phyloP scores from a whole-genome alignment of 2,113 vertebrate species.

The Pyxicephalus adspersus region DNA sequence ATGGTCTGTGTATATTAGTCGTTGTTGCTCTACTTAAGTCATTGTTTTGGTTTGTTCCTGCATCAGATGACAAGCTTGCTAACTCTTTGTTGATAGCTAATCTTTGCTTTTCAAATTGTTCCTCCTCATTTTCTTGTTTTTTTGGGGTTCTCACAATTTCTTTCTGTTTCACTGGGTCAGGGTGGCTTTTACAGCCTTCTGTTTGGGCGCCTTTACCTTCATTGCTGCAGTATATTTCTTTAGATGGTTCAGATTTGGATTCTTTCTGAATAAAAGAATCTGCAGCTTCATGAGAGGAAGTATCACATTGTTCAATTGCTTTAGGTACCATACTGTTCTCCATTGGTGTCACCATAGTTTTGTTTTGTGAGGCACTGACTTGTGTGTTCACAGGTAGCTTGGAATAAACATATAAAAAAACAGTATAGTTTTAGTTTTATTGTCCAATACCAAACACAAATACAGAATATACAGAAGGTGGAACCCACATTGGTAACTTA shows the following conservation, averaged over 20 bases:
- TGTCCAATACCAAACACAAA: too few relatives aligned
- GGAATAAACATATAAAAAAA: too few relatives aligned
- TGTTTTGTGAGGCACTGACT: too few relatives aligned
- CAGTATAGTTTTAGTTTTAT: too few relatives aligned
- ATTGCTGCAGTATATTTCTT: not conserved
- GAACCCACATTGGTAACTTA: too few relatives aligned
- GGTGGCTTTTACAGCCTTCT: not conserved
- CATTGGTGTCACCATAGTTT: not conserved
- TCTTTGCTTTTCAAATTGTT: not conserved
- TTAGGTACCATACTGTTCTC: not conserved
- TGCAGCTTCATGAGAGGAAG: not conserved
- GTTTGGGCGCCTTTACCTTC: not conserved
- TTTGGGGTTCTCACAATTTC: not conserved
- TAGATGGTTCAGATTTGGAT: not conserved
- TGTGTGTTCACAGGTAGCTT: too few relatives aligned
- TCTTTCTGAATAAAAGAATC: not conserved
- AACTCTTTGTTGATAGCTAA: not conserved
- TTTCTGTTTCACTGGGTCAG: not conserved
- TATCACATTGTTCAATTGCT: not conserved
- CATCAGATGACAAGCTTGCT: not conserved
- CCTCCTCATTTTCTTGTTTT: not conserved
- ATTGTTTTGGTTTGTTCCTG: not conserved
- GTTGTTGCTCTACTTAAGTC: not conserved
- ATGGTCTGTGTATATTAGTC: not conserved
- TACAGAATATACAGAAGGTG: too few relatives aligned